Evolutionary conservation across 2,888 invertebrate species (phyloP), one percentile per base, ranked within the genome.

Genomic region (Heterodera filipjevi): DNA sequence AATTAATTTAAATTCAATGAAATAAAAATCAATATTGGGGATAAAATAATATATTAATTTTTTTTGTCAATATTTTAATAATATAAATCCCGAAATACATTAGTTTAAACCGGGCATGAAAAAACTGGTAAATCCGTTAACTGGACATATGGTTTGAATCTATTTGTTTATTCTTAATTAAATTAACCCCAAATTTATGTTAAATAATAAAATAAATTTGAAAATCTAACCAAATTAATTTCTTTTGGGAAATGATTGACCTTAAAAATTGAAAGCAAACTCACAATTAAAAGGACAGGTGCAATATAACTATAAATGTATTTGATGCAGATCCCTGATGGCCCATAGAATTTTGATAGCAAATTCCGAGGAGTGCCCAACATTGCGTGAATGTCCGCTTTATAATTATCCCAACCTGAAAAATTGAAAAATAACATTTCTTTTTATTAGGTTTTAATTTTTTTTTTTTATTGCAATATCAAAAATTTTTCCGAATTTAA

Each of bases 321-420:
- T 53, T 75, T 35, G 35, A 85, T 79, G 74, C 82, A 85, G 35
- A 35, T 3, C 22, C 76, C 86, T 68, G 74, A 82, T 39, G 79
- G 79, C 64, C 76, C 78, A 68, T 70, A 81, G 79, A 79, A 79
- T 30, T 66, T 32, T 39, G 70, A 72, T 33, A 80, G 66, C n/a
- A 27, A 30, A 71, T 76, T 82, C 44, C 72, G 81, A 16, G 83
- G 79, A 8, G 66, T 27, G 44, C 86, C 86, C 39, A 86, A 76
- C 86, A 86, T 85, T 33, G 83, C 76, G 19, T 73, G 66, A 35
- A 86, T 66, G 76, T 86, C 86, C 22, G 66, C 74, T 30, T 75
- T 16, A 77, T 83, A 82, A 77, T 85, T 81, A n/a, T 64, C 33
- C 19, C 77, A 72, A 10, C 82, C 73, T 73, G n/a, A 46, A 59